Evolutionary conservation across 2,113 vertebrate genomes (phyloP).

Genomic region (Thalassarche chlororhynchos): DNA sequence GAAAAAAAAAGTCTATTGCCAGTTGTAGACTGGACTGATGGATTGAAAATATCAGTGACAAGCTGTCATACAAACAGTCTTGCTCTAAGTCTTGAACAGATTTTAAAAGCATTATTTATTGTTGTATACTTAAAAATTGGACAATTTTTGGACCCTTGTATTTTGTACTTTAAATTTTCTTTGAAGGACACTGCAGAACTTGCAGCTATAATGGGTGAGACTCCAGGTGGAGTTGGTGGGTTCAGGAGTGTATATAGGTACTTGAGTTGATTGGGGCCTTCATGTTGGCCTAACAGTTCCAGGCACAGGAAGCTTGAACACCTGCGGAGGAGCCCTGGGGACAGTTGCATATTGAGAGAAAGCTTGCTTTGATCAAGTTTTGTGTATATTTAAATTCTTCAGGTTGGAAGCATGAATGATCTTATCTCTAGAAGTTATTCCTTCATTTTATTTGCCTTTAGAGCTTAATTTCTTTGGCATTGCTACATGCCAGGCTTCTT

Average conservation of each 20-base stretch:
- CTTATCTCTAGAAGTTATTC: neutral
- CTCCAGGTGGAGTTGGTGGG: neutral
- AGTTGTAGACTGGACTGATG: neutral
- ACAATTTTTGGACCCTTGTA: neutral
- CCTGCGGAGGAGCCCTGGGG: neutral
- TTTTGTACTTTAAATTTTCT: neutral
- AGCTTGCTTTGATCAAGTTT: neutral
- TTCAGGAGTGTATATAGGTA: neutral
- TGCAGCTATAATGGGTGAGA: neutral
- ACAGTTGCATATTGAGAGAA: neutral
- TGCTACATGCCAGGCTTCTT: neutral
- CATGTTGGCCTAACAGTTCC: neutral
- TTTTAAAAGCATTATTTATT: neutral
- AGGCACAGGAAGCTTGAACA: neutral
- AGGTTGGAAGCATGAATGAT: neutral
- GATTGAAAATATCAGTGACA: neutral
- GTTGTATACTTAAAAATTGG: neutral
- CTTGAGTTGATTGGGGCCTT: neutral
- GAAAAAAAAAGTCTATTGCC: neutral
- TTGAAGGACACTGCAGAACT: neutral
- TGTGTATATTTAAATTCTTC: neutral
- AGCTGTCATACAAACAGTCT: neutral
- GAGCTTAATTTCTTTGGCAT: neutral
- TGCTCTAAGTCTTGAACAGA: neutral
- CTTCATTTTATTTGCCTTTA: neutral